Conservation (phyloP, 1,140 invertebrate genomes). For the Wiebesia pumilae region DNA sequence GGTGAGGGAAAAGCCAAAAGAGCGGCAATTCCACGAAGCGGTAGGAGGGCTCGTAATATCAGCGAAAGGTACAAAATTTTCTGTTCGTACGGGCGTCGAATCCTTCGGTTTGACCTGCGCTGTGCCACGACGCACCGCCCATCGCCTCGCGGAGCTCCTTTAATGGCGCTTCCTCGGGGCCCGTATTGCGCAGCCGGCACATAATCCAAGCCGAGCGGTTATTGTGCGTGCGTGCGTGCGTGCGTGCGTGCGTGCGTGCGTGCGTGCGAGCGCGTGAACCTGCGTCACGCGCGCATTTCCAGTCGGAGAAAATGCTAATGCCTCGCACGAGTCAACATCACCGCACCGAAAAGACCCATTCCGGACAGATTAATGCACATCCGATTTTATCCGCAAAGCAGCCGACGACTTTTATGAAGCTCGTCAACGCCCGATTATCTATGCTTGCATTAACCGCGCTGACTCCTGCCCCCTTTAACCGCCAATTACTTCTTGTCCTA, state of each 20-base stretch:
- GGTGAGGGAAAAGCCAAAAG: no score
- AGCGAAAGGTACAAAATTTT: background rate
- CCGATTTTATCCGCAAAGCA: slow-evolving; percentile 34
- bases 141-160: background rate
- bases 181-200: background rate
- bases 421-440: background rate
- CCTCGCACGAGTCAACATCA: background rate
- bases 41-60: no score
- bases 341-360: background rate
- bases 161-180: background rate
- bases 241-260: background rate
- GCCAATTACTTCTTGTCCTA: slow-evolving; percentile 7
- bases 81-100: background rate
- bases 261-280: background rate
- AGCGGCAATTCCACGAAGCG: background rate
- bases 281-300: background rate
- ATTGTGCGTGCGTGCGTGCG: background rate
- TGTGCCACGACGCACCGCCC: background rate
- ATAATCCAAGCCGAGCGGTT: background rate
- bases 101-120: background rate
- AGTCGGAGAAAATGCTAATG: background rate
- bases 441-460: background rate
- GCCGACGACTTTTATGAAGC: slow-evolving; percentile 13
- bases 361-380: background rate
- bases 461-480: background rate